A percentile compares a stretch with the other conserved stretches of the same genome.
phyloP scores from a whole-genome alignment of 2,113 vertebrate genomes.

The Neodontobutis hainanensis region DNA sequence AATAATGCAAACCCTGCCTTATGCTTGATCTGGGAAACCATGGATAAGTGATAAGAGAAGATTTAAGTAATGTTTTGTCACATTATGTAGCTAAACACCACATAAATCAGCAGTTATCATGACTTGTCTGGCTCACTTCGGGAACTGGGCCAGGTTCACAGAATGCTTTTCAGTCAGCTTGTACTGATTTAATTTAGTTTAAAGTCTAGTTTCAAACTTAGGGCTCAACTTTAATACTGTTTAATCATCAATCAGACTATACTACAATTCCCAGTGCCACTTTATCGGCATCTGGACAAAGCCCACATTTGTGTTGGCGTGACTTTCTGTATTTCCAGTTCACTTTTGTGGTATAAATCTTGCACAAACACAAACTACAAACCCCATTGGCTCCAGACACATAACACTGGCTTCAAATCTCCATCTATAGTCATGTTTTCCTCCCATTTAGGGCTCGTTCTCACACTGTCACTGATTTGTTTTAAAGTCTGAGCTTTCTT shows the following conservation, averaged over 20 bases:
- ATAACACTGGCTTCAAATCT: constrained; percentile 15
- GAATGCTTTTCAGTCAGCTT: too few species aligned
- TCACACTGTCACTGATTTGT: neutral
- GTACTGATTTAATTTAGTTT: too few species aligned
- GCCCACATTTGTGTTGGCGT: constrained; percentile 30
- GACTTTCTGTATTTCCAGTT: constrained; percentile 37
- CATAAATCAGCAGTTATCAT: neutral
- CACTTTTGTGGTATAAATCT: constrained; percentile 28
- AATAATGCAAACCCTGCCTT: too few species aligned
- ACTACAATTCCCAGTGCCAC: constrained; percentile 25
- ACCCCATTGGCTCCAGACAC: constrained; percentile 11
- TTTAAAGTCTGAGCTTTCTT: neutral
- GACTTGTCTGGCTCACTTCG: constrained; percentile 12
- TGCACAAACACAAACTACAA: constrained; percentile 23
- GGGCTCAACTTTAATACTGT: too few species aligned
- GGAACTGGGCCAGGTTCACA: neutral
- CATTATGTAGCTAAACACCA: neutral
- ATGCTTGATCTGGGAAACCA: too few species aligned
- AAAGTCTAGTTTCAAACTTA: too few species aligned
- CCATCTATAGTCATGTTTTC: constrained; percentile 25
- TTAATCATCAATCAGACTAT: constrained; percentile 17
- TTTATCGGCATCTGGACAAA: constrained; percentile 41
- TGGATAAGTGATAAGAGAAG: too few species aligned
- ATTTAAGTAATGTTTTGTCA: too few species aligned
- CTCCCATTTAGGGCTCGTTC: neutral